Conservation (phyloP, 2,113 vertebrate genomes). For the Trinectes maculatus region DNA sequence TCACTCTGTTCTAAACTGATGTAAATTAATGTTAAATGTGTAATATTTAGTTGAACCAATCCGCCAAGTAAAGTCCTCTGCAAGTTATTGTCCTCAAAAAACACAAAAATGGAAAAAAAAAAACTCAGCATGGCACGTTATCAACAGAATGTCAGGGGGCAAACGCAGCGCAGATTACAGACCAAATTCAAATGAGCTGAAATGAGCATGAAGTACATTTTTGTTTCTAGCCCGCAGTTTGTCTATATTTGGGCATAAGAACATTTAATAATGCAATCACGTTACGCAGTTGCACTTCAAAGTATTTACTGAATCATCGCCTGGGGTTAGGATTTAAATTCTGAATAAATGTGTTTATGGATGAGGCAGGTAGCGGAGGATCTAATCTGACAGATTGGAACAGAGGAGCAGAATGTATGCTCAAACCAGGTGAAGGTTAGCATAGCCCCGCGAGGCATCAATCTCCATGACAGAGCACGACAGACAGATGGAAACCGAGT, state of each 20-base stretch:
- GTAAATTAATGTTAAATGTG: conserved; percentile 22
- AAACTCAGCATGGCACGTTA: conserved; percentile 54
- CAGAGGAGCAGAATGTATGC: conserved; percentile 65
- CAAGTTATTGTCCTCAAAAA: conserved; percentile 31
- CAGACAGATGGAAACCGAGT: conserved; percentile 63
- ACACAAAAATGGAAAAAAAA: conserved; percentile 35
- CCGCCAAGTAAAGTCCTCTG: conserved; percentile 28
- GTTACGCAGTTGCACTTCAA: conserved; percentile 78
- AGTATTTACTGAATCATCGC: conserved; percentile 76
- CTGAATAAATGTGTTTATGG: conserved; percentile 78
- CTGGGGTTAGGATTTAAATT: conserved; percentile 77
- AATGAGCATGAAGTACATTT: conserved; percentile 73
- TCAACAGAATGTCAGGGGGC: conserved; percentile 65
- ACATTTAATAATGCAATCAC: conserved; percentile 79
- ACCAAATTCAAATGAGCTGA: conserved; percentile 68
- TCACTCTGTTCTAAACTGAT: conserved; percentile 33
- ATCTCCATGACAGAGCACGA: conserved; percentile 63
- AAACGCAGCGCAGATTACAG: conserved; percentile 62
- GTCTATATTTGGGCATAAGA: conserved; percentile 75
- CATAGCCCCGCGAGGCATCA: conserved; percentile 70
- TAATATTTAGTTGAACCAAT: conserved; percentile 8
- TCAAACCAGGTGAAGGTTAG: conserved; percentile 77
- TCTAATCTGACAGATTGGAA: conserved; percentile 79
- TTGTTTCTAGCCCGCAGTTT: conserved; percentile 74
- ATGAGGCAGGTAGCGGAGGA: conserved; percentile 73